Evolutionary conservation across 2,888 invertebrate genomes (phyloP).

Genomic region (Patella pellucida): DNA sequence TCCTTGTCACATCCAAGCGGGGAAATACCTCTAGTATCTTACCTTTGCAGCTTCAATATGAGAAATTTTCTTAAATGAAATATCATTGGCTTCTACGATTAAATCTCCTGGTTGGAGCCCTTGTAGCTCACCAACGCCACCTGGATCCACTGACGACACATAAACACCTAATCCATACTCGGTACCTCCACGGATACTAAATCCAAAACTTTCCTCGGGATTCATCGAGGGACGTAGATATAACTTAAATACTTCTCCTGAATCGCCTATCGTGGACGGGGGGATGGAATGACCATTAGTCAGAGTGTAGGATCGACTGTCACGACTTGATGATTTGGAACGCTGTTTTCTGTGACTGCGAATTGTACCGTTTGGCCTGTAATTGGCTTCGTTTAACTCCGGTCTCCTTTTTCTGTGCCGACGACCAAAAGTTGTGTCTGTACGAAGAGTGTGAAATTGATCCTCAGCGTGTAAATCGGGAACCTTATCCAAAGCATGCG

Average conservation of each 20-base stretch:
- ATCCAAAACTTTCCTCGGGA: conserved; percentile 78
- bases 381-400: not conserved
- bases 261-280: conserved; percentile 23
- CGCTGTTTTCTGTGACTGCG: conserved; percentile 3
- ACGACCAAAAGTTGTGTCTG: conserved; percentile 17
- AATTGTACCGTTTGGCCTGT: not conserved
- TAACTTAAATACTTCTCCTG: conserved; percentile 24
- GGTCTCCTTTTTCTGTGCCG: conserved; percentile 17
- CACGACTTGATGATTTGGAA: not conserved
- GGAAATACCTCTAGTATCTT: conserved; percentile 17
- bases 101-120: conserved; percentile 85
- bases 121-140: conserved; percentile 90
- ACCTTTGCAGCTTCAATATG: conserved; percentile 65
- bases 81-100: conserved; percentile 92
- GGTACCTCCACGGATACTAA: conserved; percentile 94
- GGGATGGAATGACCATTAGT: conserved; percentile 22
- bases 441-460: conserved; percentile 10
- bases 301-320: not conserved
- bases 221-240: conserved; percentile 33
- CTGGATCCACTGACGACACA: conserved; percentile 94
- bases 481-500: conserved; percentile 33
- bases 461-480: conserved; percentile 29
- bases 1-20: too few species aligned
- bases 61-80: conserved; percentile 79
- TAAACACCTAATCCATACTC: conserved; percentile 96